Percentiles rank a stretch among this genome's conserved stretches.
Conservation (phyloP, 2,113 vertebrate species). For the Otis tarda region DNA sequence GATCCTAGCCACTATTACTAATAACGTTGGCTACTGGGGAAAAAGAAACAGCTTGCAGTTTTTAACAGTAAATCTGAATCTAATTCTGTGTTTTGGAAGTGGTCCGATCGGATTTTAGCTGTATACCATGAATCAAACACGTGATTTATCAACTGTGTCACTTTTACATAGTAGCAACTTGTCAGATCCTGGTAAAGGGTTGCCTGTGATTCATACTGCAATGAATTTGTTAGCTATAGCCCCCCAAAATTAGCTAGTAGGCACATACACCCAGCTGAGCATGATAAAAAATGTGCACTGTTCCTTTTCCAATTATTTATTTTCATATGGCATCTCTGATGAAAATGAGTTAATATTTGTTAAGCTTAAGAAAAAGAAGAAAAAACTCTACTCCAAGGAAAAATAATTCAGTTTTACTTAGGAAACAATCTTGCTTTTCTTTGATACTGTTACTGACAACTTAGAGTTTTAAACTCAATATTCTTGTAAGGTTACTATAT, state of each 20-base stretch:
- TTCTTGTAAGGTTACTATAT: neutral
- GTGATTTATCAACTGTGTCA: neutral
- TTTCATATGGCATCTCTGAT: neutral
- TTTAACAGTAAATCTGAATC: neutral
- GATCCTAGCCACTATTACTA: neutral
- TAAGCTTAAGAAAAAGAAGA: neutral
- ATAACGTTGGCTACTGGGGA: neutral
- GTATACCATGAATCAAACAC: neutral
- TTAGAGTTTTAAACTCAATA: neutral
- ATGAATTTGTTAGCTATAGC: neutral
- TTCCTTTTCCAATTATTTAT: neutral
- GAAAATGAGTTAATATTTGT: neutral
- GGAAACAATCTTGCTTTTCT: neutral
- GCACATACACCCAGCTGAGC: neutral
- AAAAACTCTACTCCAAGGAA: neutral
- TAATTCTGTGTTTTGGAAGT: neutral
- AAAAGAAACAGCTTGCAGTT: neutral
- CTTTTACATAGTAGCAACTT: neutral
- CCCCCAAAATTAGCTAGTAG: neutral
- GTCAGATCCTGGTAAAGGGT: neutral
- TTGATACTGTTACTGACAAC: neutral
- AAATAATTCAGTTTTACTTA: neutral
- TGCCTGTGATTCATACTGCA: neutral
- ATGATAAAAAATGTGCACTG: accelerated
- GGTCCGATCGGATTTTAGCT: neutral